These are phyloP conservation scores for Cryptoprocta ferox DNA, from an alignment of 2,797 vertebrate species.

Conservation along the genomic window DNA sequence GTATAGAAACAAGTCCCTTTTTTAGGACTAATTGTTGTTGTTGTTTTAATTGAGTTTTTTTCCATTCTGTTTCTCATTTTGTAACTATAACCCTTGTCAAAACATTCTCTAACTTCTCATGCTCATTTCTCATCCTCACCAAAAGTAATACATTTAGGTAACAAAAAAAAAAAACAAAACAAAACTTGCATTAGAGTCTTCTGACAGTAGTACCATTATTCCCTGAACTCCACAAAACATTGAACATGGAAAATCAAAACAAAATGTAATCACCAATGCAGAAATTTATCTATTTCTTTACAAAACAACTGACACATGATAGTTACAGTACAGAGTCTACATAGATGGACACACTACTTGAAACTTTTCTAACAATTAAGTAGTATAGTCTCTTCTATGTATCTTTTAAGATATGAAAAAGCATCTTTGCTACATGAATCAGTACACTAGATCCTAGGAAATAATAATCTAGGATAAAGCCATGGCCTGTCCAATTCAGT, in stretches of 20 bases:
- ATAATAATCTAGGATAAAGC: background rate
- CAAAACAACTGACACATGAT: background rate
- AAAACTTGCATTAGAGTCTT: background rate
- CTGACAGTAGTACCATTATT: background rate
- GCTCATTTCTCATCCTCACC: background rate
- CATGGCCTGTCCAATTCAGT: background rate
- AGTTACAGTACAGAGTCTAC: background rate
- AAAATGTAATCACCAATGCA: background rate
- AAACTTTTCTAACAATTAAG: background rate
- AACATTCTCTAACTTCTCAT: background rate
- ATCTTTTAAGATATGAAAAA: slow-evolving; percentile 1
- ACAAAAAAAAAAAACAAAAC: too few relatives aligned
- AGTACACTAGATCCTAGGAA: background rate
- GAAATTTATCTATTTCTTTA: background rate
- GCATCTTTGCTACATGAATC: background rate
- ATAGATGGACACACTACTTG: background rate
- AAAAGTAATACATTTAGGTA: background rate
- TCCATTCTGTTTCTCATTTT: background rate
- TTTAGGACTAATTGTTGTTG: background rate
- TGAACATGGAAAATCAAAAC: background rate
- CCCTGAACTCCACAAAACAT: background rate
- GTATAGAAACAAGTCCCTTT: background rate
- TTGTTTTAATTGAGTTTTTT: background rate
- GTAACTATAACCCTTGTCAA: background rate
- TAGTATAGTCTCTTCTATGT: background rate